Base-by-base conservation (phyloP, 2,113 vertebrate species). In the Phocoena phocoena region DNA sequence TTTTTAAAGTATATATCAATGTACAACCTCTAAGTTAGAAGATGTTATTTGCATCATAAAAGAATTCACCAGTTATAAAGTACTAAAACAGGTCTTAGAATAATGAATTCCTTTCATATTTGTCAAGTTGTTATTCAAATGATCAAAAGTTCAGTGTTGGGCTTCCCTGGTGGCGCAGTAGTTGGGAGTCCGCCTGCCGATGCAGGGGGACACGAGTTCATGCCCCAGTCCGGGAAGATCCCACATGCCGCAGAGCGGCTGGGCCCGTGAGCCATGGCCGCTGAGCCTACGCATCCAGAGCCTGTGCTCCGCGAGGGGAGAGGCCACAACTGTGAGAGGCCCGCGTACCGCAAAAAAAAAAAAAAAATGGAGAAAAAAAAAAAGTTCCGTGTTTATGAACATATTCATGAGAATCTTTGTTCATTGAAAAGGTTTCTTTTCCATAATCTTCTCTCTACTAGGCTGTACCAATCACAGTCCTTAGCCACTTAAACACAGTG, bases 31-130 rank as follows among this genome's bases (percentile, higher is more conserved):
- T 84, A 81, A 90, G 28, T 79, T 67, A 83, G 60, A 58, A 81
- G n/a, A 87, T 79, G 8, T 36, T 67, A 94, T 95, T 96, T 95
- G 58, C n/a, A 68, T 71, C 38, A 55, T 67, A 87, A 92, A 83
- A 84, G 62, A 93, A 96, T 84, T 93, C 21, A 73, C 5, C 33
- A 76, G 44, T 90, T 90, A n/a, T 86, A 50, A 96, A 83, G 65
- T 67, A 74, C 23, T 70, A 26, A 11, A 55, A n/a, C 26, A 79
- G 6, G 33, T 89, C 55, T 93, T 89, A 82, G 13, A 81, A 70
- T 80, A 85, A 92, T 68, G 53, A 71, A 55, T 86, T 84, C 18
- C 31, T 89, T 87, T 41, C n/a, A 55, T 74, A 36, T 36, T 36
- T 36, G 36, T 36, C 36, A 92, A 95, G 60, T 58, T 91, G 77